phyloP scores from a whole-genome alignment of 2,113 vertebrate species.

The Dinomys branickii region DNA sequence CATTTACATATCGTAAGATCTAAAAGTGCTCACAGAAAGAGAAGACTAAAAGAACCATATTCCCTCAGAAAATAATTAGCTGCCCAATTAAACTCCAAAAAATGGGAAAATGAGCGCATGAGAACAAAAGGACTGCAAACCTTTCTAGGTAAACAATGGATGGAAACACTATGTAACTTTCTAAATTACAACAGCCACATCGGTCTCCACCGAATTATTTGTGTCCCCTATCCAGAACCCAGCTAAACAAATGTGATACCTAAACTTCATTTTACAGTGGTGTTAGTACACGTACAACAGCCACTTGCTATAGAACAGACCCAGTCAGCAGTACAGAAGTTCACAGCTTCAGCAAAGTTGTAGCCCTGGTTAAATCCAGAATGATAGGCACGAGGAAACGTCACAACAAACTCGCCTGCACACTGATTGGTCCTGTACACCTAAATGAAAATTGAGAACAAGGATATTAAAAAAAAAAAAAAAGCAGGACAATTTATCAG shows the following conservation, averaged over 20 bases:
- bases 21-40: slow-evolving; percentile 34
- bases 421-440: slow-evolving; percentile 99
- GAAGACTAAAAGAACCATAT: not conserved
- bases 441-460: slow-evolving; percentile 82
- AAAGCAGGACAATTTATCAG: slow-evolving; percentile 53
- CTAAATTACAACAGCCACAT: not conserved
- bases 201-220: not conserved
- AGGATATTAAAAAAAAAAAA: not conserved
- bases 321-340: slow-evolving; percentile 99
- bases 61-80: slow-evolving; percentile 44
- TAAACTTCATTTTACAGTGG: slow-evolving; percentile 55
- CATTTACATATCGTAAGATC: slow-evolving; percentile 23
- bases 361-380: slow-evolving; percentile 99
- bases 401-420: slow-evolving; percentile 98
- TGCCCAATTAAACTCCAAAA: slow-evolving; percentile 47
- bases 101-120: not conserved
- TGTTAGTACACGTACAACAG: slow-evolving; percentile 70
- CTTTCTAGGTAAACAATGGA: slow-evolving; percentile 27
- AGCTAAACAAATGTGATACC: slow-evolving; percentile 4
- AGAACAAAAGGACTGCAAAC: not conserved
- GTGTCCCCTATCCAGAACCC: not conserved
- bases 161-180: not conserved
- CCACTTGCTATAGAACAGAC: slow-evolving; percentile 86
- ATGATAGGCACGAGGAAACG: slow-evolving; percentile 98
- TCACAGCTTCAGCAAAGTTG: slow-evolving; percentile 99